Evolutionary conservation across 2,797 vertebrate genomes (phyloP), one percentile per base, ranked within the genome.

Genomic region (Tympanoctomys barrerae): DNA sequence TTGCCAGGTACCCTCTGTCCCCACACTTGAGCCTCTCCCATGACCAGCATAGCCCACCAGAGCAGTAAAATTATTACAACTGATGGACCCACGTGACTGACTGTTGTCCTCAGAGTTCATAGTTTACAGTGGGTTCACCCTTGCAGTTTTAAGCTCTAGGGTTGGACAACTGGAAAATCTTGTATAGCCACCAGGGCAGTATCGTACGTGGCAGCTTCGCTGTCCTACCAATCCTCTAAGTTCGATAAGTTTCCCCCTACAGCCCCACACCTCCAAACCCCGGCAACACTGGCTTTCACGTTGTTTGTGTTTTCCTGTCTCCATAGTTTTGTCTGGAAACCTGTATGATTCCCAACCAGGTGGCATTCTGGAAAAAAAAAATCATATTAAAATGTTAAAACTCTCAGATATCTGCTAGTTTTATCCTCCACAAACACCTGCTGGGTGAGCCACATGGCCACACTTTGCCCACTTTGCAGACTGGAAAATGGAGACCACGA

Each of bases 21-120:
- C 26, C 26, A 52, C 42, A 21, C 21, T 46, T 18, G 8, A 42
- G 22, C 42, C 11, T 77, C 59, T 2, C 16, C 77, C 18, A 24
- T 42, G 5, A 42, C 11, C 52, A 11, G 33, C 33, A 42, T 31
- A 4, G 39, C 5, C 3, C 5, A 2, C 66, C 11, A 12, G 7
- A 52, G 36, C 4, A 39, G 19, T 24, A 3, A 19, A 46, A 3
- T 16, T 68, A 21, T 21, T 21, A 1, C 33, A 33, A 24, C 5
- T 22, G 13, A 26, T 31, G 22, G 14, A n/a, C 6, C n/a, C 2
- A 1, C 18, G 28, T 2, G 21, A 71, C 26, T 8, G 2, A 1
- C 24, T 64, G 2, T 21, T 70, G 24, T 19, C 62, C 71, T 14
- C 8, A 31, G 83, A 62, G 54, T 42, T 21, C 54, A n/a, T 12